Base-by-base conservation (phyloP, 2,113 vertebrate species). In the Tragelaphus imberbis region DNA sequence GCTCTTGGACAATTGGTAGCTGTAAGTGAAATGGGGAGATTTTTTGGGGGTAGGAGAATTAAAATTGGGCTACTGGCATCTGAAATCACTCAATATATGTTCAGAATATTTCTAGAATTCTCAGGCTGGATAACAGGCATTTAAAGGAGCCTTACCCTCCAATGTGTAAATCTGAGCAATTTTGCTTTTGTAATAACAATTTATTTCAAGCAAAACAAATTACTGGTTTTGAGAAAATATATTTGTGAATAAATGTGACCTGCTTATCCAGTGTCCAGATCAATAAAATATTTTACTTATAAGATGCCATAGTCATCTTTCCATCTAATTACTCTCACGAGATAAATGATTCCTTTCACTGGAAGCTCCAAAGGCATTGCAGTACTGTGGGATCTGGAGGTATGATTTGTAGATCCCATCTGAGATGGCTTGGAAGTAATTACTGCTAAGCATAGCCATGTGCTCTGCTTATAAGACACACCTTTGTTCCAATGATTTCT, bases 191-290 rank as follows among this genome's bases (percentile, higher is more conserved):
- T 88, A 65, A 89, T 40, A 75, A 77, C 1, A 15, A 25, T 71
- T 93, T 92, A 58, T 84, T 97, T 94, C n/a, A 94, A 88, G 8
- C 14, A 90, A 91, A 88, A 47, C 7, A 85, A 86, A 65, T 61
- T 49, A 53, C 84, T 55, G 84, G 33, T 86, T 91, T 97, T 91
- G 68, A 91, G 84, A 97, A 94, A 95, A 94, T 65, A 15, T 47
- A 85, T 92, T 91, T 97, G 77, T 95, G 88, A 92, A 51, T 87
- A 95, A 75, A 97, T 68, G 49, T 85, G 58, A 84, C 75, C 16
- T 40, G 25, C 44, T 19, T 59, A 80, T 82, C 30, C 47, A 82
- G 44, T 90, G 53, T 84, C 56, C 33, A 33, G 49, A 92, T 56
- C 63, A 77, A 87, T 40, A 10, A 23, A 75, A 59, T 80, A 28